Evolutionary conservation across 2,797 vertebrate genomes (phyloP).

Genomic region (Acropternis orthonyx): DNA sequence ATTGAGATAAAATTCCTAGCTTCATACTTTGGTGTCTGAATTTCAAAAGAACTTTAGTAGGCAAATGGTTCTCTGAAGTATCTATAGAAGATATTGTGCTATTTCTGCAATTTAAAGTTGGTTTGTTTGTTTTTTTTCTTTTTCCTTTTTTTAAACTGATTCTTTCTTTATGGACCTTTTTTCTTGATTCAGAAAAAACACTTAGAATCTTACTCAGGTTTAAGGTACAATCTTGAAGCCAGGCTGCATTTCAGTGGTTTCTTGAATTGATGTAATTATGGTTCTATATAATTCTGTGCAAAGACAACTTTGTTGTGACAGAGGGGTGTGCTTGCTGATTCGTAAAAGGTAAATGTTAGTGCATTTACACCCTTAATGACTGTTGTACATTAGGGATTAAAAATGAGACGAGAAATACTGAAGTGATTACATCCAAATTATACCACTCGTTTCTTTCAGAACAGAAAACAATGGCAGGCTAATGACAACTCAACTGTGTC

Average conservation of each 20-base stretch:
- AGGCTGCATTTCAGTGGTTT: not conserved
- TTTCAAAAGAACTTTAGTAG: not conserved
- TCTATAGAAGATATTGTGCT: not conserved
- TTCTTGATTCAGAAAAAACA: not conserved
- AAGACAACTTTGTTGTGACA: not conserved
- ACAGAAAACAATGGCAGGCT: not conserved
- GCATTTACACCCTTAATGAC: not conserved
- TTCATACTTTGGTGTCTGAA: not conserved
- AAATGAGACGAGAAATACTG: conserved; percentile 5
- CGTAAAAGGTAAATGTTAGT: conserved; percentile 2
- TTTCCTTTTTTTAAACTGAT: not conserved
- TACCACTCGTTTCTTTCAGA: not conserved
- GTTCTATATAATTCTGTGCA: not conserved
- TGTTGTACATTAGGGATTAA: conserved; percentile 5
- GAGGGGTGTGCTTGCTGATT: not conserved
- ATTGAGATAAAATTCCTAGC: not conserved
- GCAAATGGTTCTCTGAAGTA: not conserved
- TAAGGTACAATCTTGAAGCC: not conserved
- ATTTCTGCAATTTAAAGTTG: not conserved
- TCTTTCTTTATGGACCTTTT: not conserved
- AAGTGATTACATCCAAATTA: conserved; percentile 31
- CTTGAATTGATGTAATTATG: not conserved
- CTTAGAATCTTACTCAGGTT: not conserved
- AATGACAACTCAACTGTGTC: conserved; percentile 20
- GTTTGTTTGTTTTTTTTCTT: not conserved